A percentile compares a stretch with the other conserved stretches of the same genome.
Conservation (phyloP, 2,888 invertebrate species). For the Hirudinaria manillensis region DNA sequence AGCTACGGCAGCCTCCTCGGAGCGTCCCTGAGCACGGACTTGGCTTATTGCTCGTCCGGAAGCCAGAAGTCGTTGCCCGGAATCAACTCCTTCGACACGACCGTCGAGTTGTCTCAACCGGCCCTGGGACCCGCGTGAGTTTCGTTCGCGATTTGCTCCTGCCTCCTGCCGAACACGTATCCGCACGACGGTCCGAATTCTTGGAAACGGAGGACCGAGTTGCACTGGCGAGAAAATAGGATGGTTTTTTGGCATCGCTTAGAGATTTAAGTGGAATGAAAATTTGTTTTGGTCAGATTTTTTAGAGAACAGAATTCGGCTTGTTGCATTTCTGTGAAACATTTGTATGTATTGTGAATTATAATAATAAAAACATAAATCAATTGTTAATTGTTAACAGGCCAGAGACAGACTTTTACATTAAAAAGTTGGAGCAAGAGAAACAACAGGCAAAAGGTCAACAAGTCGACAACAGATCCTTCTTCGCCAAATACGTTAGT, state of each 20-base stretch:
- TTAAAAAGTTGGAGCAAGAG: conserved; percentile 86
- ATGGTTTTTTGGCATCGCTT: too few species aligned
- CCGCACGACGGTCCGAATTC: too few species aligned
- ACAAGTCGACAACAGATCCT: conserved; percentile 76
- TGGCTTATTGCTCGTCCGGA: conserved; percentile 55
- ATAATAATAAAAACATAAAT: too few species aligned
- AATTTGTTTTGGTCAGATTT: too few species aligned
- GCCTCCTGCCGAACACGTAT: too few species aligned
- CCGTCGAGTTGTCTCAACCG: conserved; percentile 71
- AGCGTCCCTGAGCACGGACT: conserved; percentile 49
- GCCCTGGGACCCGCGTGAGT: conserved; percentile 73
- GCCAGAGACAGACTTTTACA: conserved; percentile 89
- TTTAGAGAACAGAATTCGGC: too few species aligned
- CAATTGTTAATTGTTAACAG: conserved; percentile 57
- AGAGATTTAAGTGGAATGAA: too few species aligned
- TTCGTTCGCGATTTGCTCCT: background rate
- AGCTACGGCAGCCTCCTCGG: conserved; percentile 70
- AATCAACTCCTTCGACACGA: conserved; percentile 63
- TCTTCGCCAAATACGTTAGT: conserved; percentile 94
- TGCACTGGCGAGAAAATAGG: too few species aligned
- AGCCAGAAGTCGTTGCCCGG: conserved; percentile 35
- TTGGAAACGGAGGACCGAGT: too few species aligned
- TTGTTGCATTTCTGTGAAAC: too few species aligned
- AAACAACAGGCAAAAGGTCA: conserved; percentile 66
- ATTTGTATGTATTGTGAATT: too few species aligned